Evolutionary conservation across 2,113 vertebrate genomes (phyloP).

Genomic region (Columbina picui): DNA sequence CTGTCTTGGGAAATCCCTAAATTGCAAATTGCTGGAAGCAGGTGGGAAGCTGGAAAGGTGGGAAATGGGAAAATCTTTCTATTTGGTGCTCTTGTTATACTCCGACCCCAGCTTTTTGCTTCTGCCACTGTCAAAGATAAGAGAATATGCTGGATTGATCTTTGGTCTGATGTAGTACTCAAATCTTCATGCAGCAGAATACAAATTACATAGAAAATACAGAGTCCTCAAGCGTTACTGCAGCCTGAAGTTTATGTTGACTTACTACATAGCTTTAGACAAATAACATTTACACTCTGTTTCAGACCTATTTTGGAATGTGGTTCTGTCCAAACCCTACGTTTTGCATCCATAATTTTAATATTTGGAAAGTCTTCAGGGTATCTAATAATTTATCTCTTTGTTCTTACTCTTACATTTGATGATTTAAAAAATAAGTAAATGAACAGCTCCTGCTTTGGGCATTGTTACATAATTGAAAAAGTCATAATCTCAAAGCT

Average conservation of each 20-base stretch:
- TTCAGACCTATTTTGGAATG: background rate
- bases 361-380: background rate
- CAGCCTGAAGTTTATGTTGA: background rate
- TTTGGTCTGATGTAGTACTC: background rate
- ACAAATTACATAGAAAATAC: background rate
- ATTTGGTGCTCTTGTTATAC: background rate
- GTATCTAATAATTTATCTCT: slow-evolving; percentile 15
- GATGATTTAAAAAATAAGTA: slow-evolving; percentile 17
- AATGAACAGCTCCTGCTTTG: slow-evolving; percentile 26
- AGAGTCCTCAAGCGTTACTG: background rate
- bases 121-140: background rate
- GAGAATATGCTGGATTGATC: background rate
- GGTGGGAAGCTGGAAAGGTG: background rate
- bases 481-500: slow-evolving; percentile 44
- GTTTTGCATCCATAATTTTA: background rate
- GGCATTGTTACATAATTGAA: slow-evolving; percentile 42
- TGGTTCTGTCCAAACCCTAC: background rate
- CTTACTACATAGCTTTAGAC: background rate
- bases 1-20: background rate
- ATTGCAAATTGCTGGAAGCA: background rate
- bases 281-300: background rate
- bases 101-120: background rate
- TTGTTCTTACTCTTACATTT: slow-evolving; percentile 1
- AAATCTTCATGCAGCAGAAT: background rate
- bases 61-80: background rate